A percentile compares a stretch with the other conserved stretches of the same genome.
These are phyloP conservation scores for Ceyx cyanopectus DNA, from an alignment of 2,113 vertebrate species.

Conservation along the genomic window DNA sequence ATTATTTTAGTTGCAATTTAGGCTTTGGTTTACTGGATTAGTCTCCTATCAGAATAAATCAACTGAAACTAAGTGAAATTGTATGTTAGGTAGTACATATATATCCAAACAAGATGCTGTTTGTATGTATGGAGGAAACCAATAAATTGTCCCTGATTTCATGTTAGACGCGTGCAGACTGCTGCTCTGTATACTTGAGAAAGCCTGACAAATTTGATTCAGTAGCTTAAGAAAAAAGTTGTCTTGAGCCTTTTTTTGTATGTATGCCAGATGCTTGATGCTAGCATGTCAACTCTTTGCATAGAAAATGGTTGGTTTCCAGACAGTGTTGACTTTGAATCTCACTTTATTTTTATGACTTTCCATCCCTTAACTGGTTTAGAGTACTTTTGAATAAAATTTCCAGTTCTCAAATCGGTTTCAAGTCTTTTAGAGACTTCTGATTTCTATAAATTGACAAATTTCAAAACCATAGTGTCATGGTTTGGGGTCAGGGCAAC, in stretches of 20 bases:
- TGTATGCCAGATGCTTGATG: neutral
- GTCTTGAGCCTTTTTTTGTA: neutral
- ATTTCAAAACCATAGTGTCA: neutral
- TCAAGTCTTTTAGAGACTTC: neutral
- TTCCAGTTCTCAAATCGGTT: neutral
- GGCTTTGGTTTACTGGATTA: neutral
- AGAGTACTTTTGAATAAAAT: neutral
- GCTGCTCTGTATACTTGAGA: neutral
- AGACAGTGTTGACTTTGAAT: neutral
- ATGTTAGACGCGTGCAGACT: neutral
- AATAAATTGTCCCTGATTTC: neutral
- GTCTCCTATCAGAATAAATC: neutral
- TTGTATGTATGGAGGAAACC: neutral
- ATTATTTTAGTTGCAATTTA: slow-evolving; percentile 5
- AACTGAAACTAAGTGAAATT: neutral
- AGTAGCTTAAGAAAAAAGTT: neutral
- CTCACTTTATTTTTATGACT: neutral
- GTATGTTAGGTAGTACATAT: neutral
- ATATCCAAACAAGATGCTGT: neutral
- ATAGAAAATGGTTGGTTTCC: neutral
- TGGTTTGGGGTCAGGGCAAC: too few species aligned
- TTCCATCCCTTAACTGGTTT: neutral
- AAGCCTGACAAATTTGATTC: neutral
- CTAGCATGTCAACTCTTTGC: neutral
- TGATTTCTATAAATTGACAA: neutral